These are phyloP conservation scores for Aleiodes leptofemur DNA, from an alignment of 2,888 invertebrate species.

Conservation along the genomic window DNA sequence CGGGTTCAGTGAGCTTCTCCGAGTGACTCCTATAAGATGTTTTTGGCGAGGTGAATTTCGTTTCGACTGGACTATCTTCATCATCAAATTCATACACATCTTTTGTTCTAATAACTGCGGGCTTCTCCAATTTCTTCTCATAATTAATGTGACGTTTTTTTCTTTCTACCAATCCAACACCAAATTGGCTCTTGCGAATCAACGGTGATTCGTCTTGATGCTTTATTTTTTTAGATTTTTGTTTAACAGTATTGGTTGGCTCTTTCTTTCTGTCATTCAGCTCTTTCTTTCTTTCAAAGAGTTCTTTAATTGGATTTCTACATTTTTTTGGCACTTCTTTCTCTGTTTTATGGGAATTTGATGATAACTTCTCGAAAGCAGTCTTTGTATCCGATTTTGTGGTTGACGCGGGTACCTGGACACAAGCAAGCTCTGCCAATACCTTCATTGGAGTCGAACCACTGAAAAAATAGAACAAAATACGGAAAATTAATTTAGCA, in stretches of 20 bases:
- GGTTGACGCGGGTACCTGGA: slow-evolving; percentile 70
- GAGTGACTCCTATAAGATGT: slow-evolving; percentile 67
- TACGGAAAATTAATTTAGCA: slow-evolving; percentile 10
- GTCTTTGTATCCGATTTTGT: slow-evolving; percentile 47
- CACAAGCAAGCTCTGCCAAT: slow-evolving; percentile 72
- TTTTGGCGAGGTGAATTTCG: slow-evolving; percentile 57
- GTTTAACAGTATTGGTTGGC: slow-evolving; percentile 58
- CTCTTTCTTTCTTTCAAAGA: slow-evolving; percentile 72
- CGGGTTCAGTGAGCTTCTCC: slow-evolving; percentile 58
- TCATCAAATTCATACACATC: slow-evolving; percentile 74
- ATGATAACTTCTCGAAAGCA: slow-evolving; percentile 47
- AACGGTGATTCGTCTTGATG: slow-evolving; percentile 67
- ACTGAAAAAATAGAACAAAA: slow-evolving; percentile 58
- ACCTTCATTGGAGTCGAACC: slow-evolving; percentile 73
- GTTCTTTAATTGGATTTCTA: slow-evolving; percentile 70
- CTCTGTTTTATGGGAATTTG: slow-evolving; percentile 35
- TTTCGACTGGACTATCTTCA: slow-evolving; percentile 68
- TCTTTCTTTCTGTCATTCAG: slow-evolving; percentile 67
- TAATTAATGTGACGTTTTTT: slow-evolving; percentile 65
- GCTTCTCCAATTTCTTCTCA: slow-evolving; percentile 58
- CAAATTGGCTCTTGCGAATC: slow-evolving; percentile 65
- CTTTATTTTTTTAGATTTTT: slow-evolving; percentile 64
- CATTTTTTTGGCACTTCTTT: slow-evolving; percentile 63
- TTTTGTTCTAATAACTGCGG: slow-evolving; percentile 61
- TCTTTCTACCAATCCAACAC: slow-evolving; percentile 66